A percentile compares a stretch with the other conserved stretches of the same genome.
These are phyloP conservation scores for Nematolebias whitei DNA, from an alignment of 2,113 vertebrate species.

Conservation along the genomic window DNA sequence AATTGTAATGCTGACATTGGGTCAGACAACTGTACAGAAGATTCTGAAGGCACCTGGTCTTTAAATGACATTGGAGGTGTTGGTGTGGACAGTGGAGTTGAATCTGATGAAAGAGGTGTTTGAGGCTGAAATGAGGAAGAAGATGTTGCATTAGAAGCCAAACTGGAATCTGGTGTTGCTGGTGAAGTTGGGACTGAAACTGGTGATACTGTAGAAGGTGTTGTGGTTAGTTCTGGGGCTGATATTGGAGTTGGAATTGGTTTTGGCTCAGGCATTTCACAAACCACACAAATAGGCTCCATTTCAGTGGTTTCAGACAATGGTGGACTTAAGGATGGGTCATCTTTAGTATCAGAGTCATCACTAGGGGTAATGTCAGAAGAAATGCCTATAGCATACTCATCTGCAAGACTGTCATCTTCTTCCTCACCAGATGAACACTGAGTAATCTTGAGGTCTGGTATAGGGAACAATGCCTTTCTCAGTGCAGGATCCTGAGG, in stretches of 20 bases:
- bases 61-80: conserved; percentile 61
- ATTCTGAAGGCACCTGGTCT: conserved; percentile 41
- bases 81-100: conserved; percentile 70
- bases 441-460: conserved; percentile 97
- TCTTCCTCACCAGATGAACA: conserved; percentile 95
- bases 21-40: conserved; percentile 10
- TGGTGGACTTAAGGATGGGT: conserved; percentile 70
- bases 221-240: conserved; percentile 69
- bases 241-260: conserved; percentile 78
- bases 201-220: conserved; percentile 71
- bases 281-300: conserved; percentile 84
- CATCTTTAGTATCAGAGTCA: conserved; percentile 81
- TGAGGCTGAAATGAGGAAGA: conserved; percentile 67
- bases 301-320: conserved; percentile 82
- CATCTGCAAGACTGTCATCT: conserved; percentile 87
- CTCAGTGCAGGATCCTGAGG: conserved; percentile 78
- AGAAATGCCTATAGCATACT: conserved; percentile 81
- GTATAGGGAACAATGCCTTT: conserved; percentile 89
- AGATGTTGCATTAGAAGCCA: conserved; percentile 71
- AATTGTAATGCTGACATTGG: conserved; percentile 12
- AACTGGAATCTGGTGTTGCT: conserved; percentile 69
- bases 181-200: conserved; percentile 70
- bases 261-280: conserved; percentile 84
- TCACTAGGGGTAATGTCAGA: conserved; percentile 86
- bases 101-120: conserved; percentile 71